Evolutionary conservation across 2,113 vertebrate genomes (phyloP), one percentile per base, ranked within the genome.

Genomic region (Rhodinocichla rosea): DNA sequence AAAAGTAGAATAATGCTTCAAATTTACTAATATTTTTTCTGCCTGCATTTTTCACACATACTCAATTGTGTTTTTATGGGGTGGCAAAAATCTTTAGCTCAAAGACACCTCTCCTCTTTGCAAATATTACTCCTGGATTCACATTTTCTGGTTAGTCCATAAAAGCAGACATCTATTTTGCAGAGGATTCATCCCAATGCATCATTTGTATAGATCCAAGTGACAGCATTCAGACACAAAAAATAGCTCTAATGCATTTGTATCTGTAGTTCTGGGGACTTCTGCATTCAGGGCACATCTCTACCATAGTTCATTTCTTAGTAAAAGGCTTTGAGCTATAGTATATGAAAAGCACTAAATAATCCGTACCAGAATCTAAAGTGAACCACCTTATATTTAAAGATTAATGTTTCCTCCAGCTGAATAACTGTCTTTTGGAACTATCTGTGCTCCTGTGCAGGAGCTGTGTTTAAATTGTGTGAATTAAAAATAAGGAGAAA

Each of bases 401-500:
- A 97, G 94, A 97, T 94, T 94, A 96, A 97, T 95, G 92, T 87
- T 92, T 97, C 83, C 90, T 97, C 90, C 82, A 90, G 75, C 23
- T 71, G 63, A 69, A 86, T 71, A 94, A 95, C 76, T 82, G 57
- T 89, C 45, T 75, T 84, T 77, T 8, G 14, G 57, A 96, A 89
- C 53, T 76, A 45, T 70, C 33, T 80, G 11, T 74, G 79, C 81
- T 95, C 55, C 33, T 59, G 12, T 57, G 78, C 45, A 55, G 32
- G 26, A 18, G 12, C 32, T 94, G 32, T 85, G 40, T 80, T 63
- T 89, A 69, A 93, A 47, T 30, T 82, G 40, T 33, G 65, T 78
- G 45, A 75, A 87, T 76, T 91, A 81, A 90, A 95, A 86, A 74
- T 12, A 76, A 32, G 12, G 15, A 91, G 55, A 78, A 95, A 94